Base-by-base conservation (phyloP, 1,140 invertebrate species). In the Apis mellifera region DNA sequence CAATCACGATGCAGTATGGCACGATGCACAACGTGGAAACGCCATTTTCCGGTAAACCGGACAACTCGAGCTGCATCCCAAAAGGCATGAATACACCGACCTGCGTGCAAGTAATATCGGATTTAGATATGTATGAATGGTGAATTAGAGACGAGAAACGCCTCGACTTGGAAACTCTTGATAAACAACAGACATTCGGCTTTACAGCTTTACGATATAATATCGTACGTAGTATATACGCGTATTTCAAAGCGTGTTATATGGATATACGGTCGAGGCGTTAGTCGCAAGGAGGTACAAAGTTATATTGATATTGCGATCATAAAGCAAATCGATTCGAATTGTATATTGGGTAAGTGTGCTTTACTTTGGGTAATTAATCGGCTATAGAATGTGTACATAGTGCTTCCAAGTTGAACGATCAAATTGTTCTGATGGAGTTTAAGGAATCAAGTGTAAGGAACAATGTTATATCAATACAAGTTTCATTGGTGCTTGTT, bases 21-120 rank as follows among this genome's bases (percentile, higher is more conserved):
- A 95, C 80, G 32, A 96, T 91, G 89, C 96, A 96, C 21, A 96
- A 82, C 13, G 90, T 89, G n/a, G 93, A 90, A 65, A 92, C 89
- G 23, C 91, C 92, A 57, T 90, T 93, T 76, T 94, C 92, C 66
- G 91, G 92, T 23, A 89, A 72, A 48, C 94, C 92, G 23, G 94
- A 93, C n/a, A 96, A 91, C 86, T 96, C 95, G 78, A 96, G 90
- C 84, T 95, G 95, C 74, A 96, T 94, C 0, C 95, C 95, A 23
- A 96, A 94, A 0, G 97, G 97, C 94, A 97, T 96, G 83, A 96
- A 95, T 70, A 97, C 93, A 0, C 96, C 97, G 72, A 94, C 92
- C 93, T 94, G 90, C 86, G 23, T 83, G 84, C 87, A 85, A 72
- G 7, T 77, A 55, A 81, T 26, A 32, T 26, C n/a, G 15, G 21